Base-by-base conservation (phyloP, 2,797 vertebrate genomes). In the Pitangus sulphuratus region DNA sequence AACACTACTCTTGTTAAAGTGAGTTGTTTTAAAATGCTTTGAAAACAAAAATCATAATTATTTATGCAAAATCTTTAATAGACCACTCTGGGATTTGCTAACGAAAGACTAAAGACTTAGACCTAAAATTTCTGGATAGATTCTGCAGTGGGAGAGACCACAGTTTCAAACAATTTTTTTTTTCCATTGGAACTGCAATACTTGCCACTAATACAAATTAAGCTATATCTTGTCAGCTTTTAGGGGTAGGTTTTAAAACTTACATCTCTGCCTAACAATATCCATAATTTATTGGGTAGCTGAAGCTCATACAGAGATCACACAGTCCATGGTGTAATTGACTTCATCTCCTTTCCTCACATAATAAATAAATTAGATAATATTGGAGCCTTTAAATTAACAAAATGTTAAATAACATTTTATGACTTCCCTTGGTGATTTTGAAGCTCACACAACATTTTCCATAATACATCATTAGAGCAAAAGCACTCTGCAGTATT, bases 351-450 rank as follows among this genome's bases (percentile, higher is more conserved):
- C 60, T 93, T 95, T 58, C n/a, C 53, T 90, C 54, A 88, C 50
- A 93, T 95, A 97, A 97, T 97, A 96, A 97, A 97, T 97, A 98
- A 95, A 96, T 93, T 93, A 94, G 62, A 81, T 88, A 90, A 61
- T 92, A 91, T 31, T 81, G 44, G 44, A 96, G 50, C 26, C 79
- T 97, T 97, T 97, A 97, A 97, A 97, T 97, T 97, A 97, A 96
- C 83, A 97, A 98, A 98, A 95, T 80, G 42, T 97, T 98, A 97
- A 97, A 96, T 86, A 97, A 96, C 93, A 94, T 96, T 96, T 98
- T 97, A 97, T 69, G 62, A 94, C 91, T 83, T 97, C 96, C 95
- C 95, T 90, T 91, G 78, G 64, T 86, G 22, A 96, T 92, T 94
- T 94, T 93, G 77, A 94, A 68, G 71, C 70, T 87, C 71, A 75